Percentiles rank a stretch among this genome's conserved stretches.
Conservation (phyloP, 1,140 invertebrate genomes). For the Drosophila elegans region DNA sequence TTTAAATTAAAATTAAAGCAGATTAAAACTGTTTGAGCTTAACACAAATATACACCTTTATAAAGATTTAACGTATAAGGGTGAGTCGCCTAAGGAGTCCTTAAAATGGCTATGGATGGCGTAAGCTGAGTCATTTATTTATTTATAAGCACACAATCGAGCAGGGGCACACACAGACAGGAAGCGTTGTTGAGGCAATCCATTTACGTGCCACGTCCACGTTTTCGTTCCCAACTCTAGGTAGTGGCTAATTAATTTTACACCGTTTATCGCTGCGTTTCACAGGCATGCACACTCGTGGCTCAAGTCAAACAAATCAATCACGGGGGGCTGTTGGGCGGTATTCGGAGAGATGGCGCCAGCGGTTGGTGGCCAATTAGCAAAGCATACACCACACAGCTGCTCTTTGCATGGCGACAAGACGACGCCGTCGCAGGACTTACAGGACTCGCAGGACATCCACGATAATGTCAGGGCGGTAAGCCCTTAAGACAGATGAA, state of each 20-base stretch:
- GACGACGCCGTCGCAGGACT: constrained; percentile 28
- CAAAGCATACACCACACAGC: constrained; percentile 72
- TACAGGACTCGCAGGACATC: constrained; percentile 16
- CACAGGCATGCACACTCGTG: constrained; percentile 46
- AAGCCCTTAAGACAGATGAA: constrained; percentile 81
- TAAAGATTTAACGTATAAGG: constrained; percentile 17
- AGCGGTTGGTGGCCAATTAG: constrained; percentile 59
- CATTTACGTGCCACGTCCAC: constrained; percentile 35
- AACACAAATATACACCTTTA: neutral
- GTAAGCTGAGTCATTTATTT: constrained; percentile 63
- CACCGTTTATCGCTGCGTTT: constrained; percentile 77
- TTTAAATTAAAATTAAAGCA: too few species aligned
- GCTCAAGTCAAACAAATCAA: constrained; percentile 78
- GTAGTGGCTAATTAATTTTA: constrained; percentile 76
- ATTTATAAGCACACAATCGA: constrained; percentile 64
- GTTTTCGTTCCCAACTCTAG: constrained; percentile 17
- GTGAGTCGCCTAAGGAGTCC: constrained; percentile 17
- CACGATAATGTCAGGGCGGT: constrained; percentile 38
- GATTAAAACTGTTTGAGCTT: too few species aligned
- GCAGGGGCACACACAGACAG: constrained; percentile 41
- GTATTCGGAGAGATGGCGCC: constrained; percentile 5
- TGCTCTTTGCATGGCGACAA: constrained; percentile 74
- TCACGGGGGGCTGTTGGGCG: constrained; percentile 43
- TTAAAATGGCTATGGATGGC: constrained; percentile 17
- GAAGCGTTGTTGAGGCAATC: constrained; percentile 32